Evolutionary conservation across 2,113 vertebrate genomes (phyloP), one percentile per base, ranked within the genome.

Genomic region (Oreocharis arfaki): DNA sequence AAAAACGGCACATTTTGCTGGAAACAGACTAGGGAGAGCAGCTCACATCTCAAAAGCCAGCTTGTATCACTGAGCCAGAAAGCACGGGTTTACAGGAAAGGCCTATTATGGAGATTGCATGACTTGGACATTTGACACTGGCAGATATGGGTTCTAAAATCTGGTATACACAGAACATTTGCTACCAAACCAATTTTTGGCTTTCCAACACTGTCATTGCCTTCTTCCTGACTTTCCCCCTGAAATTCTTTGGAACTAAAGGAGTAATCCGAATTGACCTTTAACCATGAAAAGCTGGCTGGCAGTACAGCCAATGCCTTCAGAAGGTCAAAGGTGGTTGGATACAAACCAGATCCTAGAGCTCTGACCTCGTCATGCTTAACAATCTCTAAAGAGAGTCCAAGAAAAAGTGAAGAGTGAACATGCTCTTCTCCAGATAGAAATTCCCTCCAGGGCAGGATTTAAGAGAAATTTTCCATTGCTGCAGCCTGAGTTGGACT

Each of bases 401-500:
- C 90, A 94, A 94, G 65, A 65, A 89, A 85, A 93, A 90, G 50
- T 19, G 64, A 96, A 93, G 52, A 75, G 37, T 5, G 59, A 95
- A 80, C 41, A 68, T 41, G 23, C 24, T 77, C 73, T 71, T 86
- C 68, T 86, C 76, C 82, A 93, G 78, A 81, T 4, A 95, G 30
- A 92, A 87, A 92, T 89, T 91, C 61, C 37, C 69, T 92, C 41
- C 69, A 84, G 73, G 86, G 76, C 26, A 93, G 76, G 88, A 90
- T 84, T 90, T 86, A 73, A 87, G 76, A 89, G 73, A 92, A 92
- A 71, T 13, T 93, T 94, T 95, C 90, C 93, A 93, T 73, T 91
- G 46, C 80, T 92, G 37, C 11, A 87, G 60, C 41, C 60, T 60
- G 37, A 64, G 35, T 71, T 96, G 80, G 76, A 92, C 44, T 41